phyloP scores from a whole-genome alignment of 2,888 invertebrate species.

The Mythimna loreyi region DNA sequence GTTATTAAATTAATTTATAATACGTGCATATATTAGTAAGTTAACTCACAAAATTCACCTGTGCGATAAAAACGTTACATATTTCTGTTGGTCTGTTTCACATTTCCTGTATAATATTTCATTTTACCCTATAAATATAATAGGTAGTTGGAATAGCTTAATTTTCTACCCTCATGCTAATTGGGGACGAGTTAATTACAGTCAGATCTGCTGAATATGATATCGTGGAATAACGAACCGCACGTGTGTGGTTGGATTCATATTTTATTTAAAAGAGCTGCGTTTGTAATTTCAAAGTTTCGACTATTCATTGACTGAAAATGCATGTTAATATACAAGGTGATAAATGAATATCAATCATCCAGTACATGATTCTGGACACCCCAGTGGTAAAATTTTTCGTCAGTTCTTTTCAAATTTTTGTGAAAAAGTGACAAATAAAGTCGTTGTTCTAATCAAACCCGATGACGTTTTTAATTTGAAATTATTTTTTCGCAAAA shows the following conservation, averaged over 20 bases:
- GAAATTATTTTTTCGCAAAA: too few species aligned
- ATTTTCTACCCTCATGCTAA: slow-evolving; percentile 24
- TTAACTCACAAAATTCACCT: too few species aligned
- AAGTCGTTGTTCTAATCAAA: too few species aligned
- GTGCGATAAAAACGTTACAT: background rate
- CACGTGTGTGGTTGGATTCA: slow-evolving; percentile 1
- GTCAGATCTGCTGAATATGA: slow-evolving; percentile 30
- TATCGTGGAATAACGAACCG: slow-evolving; percentile 29
- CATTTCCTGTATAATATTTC: background rate
- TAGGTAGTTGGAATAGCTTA: slow-evolving; percentile 15
- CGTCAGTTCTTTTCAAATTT: too few species aligned
- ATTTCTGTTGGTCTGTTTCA: background rate
- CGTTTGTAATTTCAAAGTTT: slow-evolving; percentile 3
- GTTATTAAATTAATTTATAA: too few species aligned
- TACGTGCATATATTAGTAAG: too few species aligned
- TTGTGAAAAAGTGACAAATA: too few species aligned
- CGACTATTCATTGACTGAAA: background rate
- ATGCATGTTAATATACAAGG: too few species aligned
- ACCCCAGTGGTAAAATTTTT: too few species aligned
- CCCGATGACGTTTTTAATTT: too few species aligned
- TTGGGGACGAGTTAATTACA: slow-evolving; percentile 48
- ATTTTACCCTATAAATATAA: slow-evolving; percentile 32
- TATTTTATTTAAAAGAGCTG: slow-evolving; percentile 15
- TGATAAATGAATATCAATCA: too few species aligned
- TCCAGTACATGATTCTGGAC: too few species aligned